Percentiles rank a stretch among this genome's conserved stretches.
These are phyloP conservation scores for Aldrovandia affinis DNA, from an alignment of 2,797 vertebrate species.

Conservation along the genomic window DNA sequence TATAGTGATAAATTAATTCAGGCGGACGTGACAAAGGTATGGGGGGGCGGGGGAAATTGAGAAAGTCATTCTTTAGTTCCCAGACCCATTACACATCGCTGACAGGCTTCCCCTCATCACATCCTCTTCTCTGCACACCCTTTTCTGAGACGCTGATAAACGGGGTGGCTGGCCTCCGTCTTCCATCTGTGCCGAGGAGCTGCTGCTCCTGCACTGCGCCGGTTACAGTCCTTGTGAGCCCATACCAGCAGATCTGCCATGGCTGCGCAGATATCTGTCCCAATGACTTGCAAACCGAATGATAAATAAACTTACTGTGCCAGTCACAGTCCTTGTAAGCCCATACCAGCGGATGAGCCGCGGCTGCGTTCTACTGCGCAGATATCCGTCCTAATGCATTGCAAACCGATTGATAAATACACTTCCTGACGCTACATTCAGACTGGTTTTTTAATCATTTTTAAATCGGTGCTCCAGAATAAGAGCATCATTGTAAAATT, in stretches of 20 bases:
- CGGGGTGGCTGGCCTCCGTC: too few species aligned
- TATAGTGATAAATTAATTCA: not conserved
- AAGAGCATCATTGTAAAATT: not conserved
- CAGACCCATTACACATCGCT: not conserved
- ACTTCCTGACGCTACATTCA: constrained; percentile 38
- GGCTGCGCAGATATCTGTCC: too few species aligned
- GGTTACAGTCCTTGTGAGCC: not conserved
- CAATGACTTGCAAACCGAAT: too few species aligned
- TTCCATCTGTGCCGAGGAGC: too few species aligned
- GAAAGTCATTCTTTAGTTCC: not conserved
- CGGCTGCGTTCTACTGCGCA: not conserved
- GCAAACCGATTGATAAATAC: not conserved
- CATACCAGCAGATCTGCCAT: not conserved
- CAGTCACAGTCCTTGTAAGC: not conserved
- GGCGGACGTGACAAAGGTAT: not conserved
- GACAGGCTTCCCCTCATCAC: not conserved
- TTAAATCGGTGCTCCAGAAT: constrained; percentile 11
- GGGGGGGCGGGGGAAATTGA: not conserved
- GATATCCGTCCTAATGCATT: not conserved
- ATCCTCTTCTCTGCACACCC: not conserved
- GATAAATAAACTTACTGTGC: not conserved
- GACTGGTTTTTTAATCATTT: not conserved
- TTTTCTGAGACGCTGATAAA: too few species aligned
- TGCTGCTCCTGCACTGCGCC: too few species aligned
- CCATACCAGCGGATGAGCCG: not conserved